These are phyloP conservation scores for Phrynosoma platyrhinos DNA, from an alignment of 2,113 vertebrate genomes.

Conservation along the genomic window DNA sequence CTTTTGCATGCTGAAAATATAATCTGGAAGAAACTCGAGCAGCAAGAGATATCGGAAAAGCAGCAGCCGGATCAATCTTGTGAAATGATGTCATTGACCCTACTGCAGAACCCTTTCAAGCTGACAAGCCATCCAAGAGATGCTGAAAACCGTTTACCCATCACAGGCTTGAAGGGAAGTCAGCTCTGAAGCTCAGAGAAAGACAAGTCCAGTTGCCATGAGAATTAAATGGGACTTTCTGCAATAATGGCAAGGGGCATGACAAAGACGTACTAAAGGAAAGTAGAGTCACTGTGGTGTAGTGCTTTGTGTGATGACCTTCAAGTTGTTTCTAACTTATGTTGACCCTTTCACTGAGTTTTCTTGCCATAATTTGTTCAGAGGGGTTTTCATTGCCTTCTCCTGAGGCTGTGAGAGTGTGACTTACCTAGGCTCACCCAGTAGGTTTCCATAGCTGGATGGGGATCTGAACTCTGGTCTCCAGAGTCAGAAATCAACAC, in stretches of 20 bases:
- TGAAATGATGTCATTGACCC: not conserved
- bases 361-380: too few species aligned
- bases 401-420: too few species aligned
- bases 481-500: too few species aligned
- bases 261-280: accelerated
- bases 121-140: accelerated
- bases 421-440: too few species aligned
- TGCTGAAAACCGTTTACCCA: not conserved
- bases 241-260: accelerated
- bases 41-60: not conserved
- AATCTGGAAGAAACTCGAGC: not conserved
- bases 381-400: too few species aligned
- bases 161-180: accelerated
- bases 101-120: not conserved
- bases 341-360: too few species aligned
- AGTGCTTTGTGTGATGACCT: too few species aligned
- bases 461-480: too few species aligned
- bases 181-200: not conserved
- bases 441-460: too few species aligned
- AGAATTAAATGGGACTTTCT: not conserved
- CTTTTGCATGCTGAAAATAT: not conserved
- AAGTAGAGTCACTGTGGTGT: too few species aligned
- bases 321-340: too few species aligned
- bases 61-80: not conserved
- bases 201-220: not conserved